Conservation (phyloP, 2,888 invertebrate genomes). For the Rapana venosa region DNA sequence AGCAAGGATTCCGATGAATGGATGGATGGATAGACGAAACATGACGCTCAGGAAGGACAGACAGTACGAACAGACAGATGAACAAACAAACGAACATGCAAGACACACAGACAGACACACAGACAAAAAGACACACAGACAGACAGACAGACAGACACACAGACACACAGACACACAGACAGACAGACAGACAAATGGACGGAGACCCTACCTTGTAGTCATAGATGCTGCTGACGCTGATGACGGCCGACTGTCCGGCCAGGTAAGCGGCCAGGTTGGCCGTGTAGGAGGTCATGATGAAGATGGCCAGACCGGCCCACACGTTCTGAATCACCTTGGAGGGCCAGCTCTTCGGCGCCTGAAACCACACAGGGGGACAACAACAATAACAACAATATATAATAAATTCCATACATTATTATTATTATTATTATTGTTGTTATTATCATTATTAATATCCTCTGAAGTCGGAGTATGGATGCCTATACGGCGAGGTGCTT, state of each 20-base stretch:
- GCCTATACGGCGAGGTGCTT: too few species aligned
- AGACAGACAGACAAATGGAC: not conserved
- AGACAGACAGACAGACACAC: not conserved
- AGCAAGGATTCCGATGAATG: too few species aligned
- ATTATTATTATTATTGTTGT: too few species aligned
- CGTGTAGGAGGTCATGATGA: slow-evolving; percentile 94
- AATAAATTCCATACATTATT: too few species aligned
- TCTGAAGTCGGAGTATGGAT: too few species aligned
- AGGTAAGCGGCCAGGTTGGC: slow-evolving; percentile 95
- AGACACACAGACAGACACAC: slow-evolving; percentile 11
- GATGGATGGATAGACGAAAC: too few species aligned
- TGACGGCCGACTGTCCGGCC: slow-evolving; percentile 91
- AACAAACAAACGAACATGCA: too few species aligned
- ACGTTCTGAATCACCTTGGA: slow-evolving; percentile 96
- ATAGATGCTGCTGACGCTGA: slow-evolving; percentile 87
- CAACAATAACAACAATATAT: too few species aligned
- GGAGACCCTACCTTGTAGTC: slow-evolving; percentile 85
- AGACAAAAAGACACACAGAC: not conserved
- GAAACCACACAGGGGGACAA: not conserved
- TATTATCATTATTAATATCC: too few species aligned
- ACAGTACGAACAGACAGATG: too few species aligned
- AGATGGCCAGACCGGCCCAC: slow-evolving; percentile 95
- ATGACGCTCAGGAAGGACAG: too few species aligned
- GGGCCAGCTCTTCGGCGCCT: slow-evolving; percentile 95
- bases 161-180: slow-evolving; percentile 11